phyloP scores from a whole-genome alignment of 1,140 invertebrate species.

The Polypedilum vanderplanki region DNA sequence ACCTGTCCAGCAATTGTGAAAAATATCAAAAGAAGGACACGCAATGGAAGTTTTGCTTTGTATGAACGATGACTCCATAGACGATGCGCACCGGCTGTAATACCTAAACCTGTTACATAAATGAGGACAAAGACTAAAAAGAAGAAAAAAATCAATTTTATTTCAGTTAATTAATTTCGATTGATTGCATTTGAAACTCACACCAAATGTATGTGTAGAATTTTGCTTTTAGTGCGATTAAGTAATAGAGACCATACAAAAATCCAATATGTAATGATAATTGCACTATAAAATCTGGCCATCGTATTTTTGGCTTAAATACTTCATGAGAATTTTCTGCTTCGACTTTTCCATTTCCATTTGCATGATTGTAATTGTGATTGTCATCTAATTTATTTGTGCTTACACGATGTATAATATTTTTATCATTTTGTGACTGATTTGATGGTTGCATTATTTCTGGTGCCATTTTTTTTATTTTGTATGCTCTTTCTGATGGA shows the following conservation, averaged over 20 bases:
- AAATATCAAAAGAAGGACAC: conserved; percentile 65
- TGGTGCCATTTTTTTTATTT: no score
- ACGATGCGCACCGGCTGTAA: conserved; percentile 84
- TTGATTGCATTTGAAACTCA: conserved; percentile 46
- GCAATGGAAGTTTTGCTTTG: conserved; percentile 74
- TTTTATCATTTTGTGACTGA: no score
- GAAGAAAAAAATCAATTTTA: conserved; percentile 32
- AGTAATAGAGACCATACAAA: conserved; percentile 62
- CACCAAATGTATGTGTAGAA: conserved; percentile 62
- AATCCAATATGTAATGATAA: conserved; percentile 59
- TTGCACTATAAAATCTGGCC: conserved; percentile 62
- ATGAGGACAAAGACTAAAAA: conserved; percentile 57
- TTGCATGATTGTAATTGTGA: no score
- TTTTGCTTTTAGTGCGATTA: conserved; percentile 54
- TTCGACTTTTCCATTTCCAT: background rate
- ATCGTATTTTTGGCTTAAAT: conserved; percentile 56
- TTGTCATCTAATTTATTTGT: no score
- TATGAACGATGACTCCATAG: conserved; percentile 85
- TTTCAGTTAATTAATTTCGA: background rate
- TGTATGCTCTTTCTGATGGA: no score
- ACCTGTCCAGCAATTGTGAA: conserved; percentile 81
- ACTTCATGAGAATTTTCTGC: conserved; percentile 33
- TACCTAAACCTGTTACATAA: conserved; percentile 62
- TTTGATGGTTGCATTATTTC: no score
- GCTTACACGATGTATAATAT: no score